phyloP scores from a whole-genome alignment of 2,888 invertebrate species.

The Drosophila melanosoma region DNA sequence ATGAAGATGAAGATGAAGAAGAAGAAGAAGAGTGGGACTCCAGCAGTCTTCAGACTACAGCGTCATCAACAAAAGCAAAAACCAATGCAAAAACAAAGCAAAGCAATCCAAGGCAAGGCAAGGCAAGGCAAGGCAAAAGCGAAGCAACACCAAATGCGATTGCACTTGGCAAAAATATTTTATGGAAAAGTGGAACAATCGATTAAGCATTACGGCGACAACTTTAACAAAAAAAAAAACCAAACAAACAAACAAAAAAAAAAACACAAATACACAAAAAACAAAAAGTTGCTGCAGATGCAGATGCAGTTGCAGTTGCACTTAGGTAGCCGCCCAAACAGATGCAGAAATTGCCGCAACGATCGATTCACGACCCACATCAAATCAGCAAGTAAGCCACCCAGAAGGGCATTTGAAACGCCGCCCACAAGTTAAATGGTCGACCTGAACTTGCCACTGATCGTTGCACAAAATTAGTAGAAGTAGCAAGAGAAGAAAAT shows the following conservation, averaged over 20 bases:
- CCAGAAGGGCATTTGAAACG: constrained; percentile 30
- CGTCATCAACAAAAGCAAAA: constrained; percentile 8
- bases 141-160: constrained; percentile 68
- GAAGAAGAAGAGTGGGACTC: background rate
- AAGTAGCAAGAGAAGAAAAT: background rate
- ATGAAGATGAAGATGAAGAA: background rate
- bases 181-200: constrained; percentile 83
- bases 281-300: background rate
- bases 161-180: constrained; percentile 81
- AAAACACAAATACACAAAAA: background rate
- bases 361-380: background rate
- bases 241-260: constrained; percentile 13
- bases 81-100: background rate
- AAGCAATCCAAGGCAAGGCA: background rate
- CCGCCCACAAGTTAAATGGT: constrained; percentile 10
- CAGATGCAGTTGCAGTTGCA: background rate
- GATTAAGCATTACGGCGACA: constrained; percentile 76
- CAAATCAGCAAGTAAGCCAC: background rate
- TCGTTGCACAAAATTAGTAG: constrained; percentile 13
- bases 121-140: constrained; percentile 1
- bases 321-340: constrained; percentile 13
- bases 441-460: constrained; percentile 26
- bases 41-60: background rate
- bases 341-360: background rate
- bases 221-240: constrained; percentile 32